Percentiles rank a stretch among this genome's conserved stretches.
Conservation (phyloP, 1,140 invertebrate species). For the Saccostrea cuccullata region DNA sequence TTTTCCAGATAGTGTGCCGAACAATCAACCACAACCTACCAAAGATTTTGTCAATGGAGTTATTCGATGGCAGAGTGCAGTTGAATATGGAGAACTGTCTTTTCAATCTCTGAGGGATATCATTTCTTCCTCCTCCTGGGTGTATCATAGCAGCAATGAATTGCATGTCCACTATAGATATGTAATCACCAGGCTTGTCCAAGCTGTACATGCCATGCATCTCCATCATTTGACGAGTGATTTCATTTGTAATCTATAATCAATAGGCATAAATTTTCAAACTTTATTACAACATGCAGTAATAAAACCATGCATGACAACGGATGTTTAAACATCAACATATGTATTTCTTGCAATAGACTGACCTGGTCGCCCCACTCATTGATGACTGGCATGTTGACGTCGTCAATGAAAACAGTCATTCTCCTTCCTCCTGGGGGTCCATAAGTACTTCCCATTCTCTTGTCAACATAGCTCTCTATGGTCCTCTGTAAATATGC, state of each 20-base stretch:
- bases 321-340: too few species aligned
- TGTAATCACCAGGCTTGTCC: constrained; percentile 97
- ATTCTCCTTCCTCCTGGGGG: constrained; percentile 94
- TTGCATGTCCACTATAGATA: constrained; percentile 92
- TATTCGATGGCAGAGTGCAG: constrained; percentile 91
- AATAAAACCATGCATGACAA: too few species aligned
- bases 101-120: constrained; percentile 96
- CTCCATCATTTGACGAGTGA: constrained; percentile 96
- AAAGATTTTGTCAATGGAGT: constrained; percentile 93
- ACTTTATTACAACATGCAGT: too few species aligned
- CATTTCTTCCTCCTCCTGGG: constrained; percentile 95
- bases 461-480: constrained; percentile 96
- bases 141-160: constrained; percentile 94
- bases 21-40: constrained; percentile 78
- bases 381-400: constrained; percentile 96
- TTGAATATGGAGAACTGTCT: constrained; percentile 97
- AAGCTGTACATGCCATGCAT: constrained; percentile 98
- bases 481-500: constrained; percentile 87
- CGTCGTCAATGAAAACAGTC: constrained; percentile 96
- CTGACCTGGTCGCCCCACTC: constrained; percentile 93
- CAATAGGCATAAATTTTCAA: neutral
- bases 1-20: neutral
- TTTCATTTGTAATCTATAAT: constrained; percentile 89
- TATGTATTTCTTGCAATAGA: too few species aligned
- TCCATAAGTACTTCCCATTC: constrained; percentile 95